Conservation (phyloP, 1,140 invertebrate genomes). For the Phenacoccus solenopsis region DNA sequence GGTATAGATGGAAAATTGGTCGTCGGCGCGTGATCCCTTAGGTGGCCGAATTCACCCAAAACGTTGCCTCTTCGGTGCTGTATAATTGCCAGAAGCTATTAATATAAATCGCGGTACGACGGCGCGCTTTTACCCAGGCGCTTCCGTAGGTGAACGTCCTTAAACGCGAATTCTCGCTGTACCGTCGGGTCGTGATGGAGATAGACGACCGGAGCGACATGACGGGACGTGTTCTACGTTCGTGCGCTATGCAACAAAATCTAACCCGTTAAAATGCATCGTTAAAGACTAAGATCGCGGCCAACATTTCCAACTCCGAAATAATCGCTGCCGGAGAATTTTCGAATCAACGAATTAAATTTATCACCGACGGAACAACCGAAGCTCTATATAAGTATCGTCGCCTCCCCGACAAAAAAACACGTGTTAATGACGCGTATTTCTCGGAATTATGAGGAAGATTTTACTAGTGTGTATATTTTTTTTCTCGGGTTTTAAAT, state of each 20-base stretch:
- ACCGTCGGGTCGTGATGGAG: too few species aligned
- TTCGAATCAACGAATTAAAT: not conserved
- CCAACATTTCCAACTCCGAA: not conserved
- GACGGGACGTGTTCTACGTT: too few species aligned
- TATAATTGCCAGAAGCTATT: constrained; percentile 2
- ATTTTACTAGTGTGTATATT: too few species aligned
- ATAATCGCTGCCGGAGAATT: not conserved
- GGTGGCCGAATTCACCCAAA: not conserved
- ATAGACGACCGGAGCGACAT: too few species aligned
- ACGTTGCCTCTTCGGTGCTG: not conserved
- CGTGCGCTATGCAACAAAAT: not conserved
- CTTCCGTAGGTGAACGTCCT: not conserved
- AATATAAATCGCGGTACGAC: constrained; percentile 1
- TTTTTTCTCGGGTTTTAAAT: too few species aligned
- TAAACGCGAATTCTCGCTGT: not conserved
- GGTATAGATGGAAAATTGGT: not conserved
- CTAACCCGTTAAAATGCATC: not conserved
- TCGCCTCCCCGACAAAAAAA: too few species aligned
- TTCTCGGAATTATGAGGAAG: too few species aligned
- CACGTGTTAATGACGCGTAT: not conserved
- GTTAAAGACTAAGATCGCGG: not conserved
- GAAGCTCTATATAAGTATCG: not conserved
- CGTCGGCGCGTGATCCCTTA: not conserved
- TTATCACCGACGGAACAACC: not conserved
- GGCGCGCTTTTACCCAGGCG: not conserved